Conservation (phyloP, 2,888 invertebrate genomes). For the Lepidochrysops patricia region DNA sequence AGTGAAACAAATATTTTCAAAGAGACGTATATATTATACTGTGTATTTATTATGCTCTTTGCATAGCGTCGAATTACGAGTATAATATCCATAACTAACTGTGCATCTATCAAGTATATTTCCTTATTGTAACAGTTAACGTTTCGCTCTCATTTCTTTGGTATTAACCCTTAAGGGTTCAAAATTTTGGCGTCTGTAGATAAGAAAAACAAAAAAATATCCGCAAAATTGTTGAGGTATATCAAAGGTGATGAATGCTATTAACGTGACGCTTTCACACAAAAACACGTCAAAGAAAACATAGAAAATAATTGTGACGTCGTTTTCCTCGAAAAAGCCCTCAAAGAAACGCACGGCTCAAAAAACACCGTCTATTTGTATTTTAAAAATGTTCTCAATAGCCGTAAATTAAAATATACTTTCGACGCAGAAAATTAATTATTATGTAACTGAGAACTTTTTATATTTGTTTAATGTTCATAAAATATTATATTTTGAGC, state of each 20-base stretch:
- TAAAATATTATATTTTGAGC: no score
- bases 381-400: neutral
- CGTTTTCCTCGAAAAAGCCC: neutral
- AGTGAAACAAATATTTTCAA: no score
- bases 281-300: constrained; percentile 3
- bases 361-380: neutral
- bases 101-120: no score
- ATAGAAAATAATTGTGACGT: neutral
- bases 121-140: no score
- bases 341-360: constrained; percentile 1
- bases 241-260: neutral
- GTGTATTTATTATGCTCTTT: no score
- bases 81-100: no score
- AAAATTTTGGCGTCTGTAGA: no score
- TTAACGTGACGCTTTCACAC: neutral
- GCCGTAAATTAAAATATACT: neutral
- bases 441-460: neutral
- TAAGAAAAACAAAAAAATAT: neutral
- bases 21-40: no score
- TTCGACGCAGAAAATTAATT: neutral
- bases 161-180: no score
- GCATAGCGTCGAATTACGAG: no score
- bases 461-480: neutral
- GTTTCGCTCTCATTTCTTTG: no score
- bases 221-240: neutral